Evolutionary conservation across 1,140 invertebrate genomes (phyloP), one percentile per base, ranked within the genome.

Genomic region (Psix sp.): DNA sequence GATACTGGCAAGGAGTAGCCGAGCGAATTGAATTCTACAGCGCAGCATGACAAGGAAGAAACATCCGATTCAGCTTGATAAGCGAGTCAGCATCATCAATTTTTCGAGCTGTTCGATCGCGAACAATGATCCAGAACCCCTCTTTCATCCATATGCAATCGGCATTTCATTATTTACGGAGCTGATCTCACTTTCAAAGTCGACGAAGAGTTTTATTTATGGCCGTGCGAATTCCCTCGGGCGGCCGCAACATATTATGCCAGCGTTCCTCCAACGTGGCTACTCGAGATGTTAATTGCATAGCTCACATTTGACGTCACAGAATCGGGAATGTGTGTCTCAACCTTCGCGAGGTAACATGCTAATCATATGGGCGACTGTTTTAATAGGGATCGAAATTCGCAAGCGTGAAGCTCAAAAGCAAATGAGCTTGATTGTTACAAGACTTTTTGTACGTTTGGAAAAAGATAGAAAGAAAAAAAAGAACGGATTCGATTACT

Each of bases 131-230:
- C 35, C 38, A 20, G 36, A 63, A 29, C 52, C 38, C 10, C 43
- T n/a, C 11, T 17, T 54, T 49, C 48, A 65, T 52, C 49, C 48
- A 52, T 52, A 52, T 46, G 33, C 48, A 46, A 54, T 36, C 60
- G 20, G 21, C 20, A 20, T 38, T 65, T 65, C 38, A 31, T 46
- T 65, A 65, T 54, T 65, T 54, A 65, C 48, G 20, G 31, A 16
- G 13, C 29, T 39, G 39, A 52, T 63, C 46, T 52, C 38, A 63
- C 59, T 63, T 63, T 63, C 43, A 36, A 63, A 43, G 59, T 35
- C 10, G 5, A 40, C 14, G 42, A 39, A n/a, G 36, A 16, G 21
- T 3, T 48, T 46, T 48, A 46, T 59, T 46, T 48, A 46, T 7
- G 24, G 18, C 33, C 15, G 14, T 33, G 6, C 29, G 3, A 33